These are phyloP conservation scores for Chloromyia formosa DNA, from an alignment of 2,888 invertebrate genomes.

Conservation along the genomic window DNA sequence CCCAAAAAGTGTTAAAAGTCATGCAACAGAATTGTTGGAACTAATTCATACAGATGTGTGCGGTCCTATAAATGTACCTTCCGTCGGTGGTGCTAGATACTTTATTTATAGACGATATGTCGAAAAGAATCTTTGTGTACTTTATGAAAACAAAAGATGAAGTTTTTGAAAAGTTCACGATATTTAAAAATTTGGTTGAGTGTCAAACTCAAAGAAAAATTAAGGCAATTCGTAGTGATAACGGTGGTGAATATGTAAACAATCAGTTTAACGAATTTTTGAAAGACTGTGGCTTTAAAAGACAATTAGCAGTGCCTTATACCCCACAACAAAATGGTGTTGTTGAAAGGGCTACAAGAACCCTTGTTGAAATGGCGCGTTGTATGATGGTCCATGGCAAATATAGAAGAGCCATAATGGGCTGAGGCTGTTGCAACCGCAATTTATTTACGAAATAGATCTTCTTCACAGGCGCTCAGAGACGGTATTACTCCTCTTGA, in stretches of 20 bases:
- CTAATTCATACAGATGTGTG: not conserved
- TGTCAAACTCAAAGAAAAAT: constrained; percentile 18
- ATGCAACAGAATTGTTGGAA: too few species aligned
- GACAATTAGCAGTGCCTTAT: constrained; percentile 41
- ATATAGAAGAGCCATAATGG: not conserved
- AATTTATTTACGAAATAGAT: not conserved
- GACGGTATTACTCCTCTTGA: not conserved
- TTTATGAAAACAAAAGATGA: constrained; percentile 46
- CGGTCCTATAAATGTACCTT: constrained; percentile 31
- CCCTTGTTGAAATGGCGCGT: constrained; percentile 51
- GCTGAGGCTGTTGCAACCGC: not conserved
- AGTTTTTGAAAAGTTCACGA: constrained; percentile 41
- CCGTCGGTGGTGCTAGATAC: not conserved
- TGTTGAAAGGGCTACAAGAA: constrained; percentile 10
- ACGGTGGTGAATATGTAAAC: constrained; percentile 44
- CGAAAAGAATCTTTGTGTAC: constrained; percentile 32
- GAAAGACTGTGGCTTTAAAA: constrained; percentile 42
- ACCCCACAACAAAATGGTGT: constrained; percentile 42
- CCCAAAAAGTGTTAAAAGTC: not conserved
- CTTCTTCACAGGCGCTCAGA: not conserved
- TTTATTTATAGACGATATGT: not conserved
- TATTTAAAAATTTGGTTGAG: constrained; percentile 33
- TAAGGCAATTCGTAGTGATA: constrained; percentile 37
- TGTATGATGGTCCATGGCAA: constrained; percentile 50
- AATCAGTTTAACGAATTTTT: constrained; percentile 37